Base-by-base conservation (phyloP, 2,888 invertebrate species). In the Aelia acuminata region DNA sequence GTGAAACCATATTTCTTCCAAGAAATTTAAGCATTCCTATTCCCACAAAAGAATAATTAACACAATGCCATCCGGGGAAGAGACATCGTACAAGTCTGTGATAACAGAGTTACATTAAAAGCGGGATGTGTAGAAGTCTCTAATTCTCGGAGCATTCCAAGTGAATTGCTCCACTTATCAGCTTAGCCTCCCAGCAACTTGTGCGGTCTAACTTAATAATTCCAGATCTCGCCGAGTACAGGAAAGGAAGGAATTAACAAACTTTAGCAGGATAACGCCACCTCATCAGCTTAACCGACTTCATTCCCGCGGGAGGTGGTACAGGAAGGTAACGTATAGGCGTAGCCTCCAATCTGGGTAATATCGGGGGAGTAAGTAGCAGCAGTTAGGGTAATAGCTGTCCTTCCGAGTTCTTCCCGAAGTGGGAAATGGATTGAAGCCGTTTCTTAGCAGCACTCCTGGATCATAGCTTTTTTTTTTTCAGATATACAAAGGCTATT, bases 191-290 rank as follows among this genome's bases (percentile, higher is more conserved):
- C 57, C 26, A 57, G 57, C 26, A 57, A 57, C 57, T 57, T 57
- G 57, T 57, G 57, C 57, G 57, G 57, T 57, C 57, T 57, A 57
- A 57, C 57, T 57, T 57, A 57, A 57, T 57, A 57, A 57, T 57
- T 57, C 57, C 26, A 57, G 13, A 57, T 57, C 57, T 26, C 57
- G 2, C 11, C 26, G 57, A 26, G 57, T 57, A 26, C 57, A 57
- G 57, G 57, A 57, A 57, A 57, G 57, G 57, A 57, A 26, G 26
- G 57, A 26, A 57, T 57, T 57, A 57, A 57, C 57, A 26, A 57
- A 57, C 57, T 57, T 57, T 26, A 57, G 57, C 26, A 13, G 57
- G 57, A 57, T 57, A 57, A 57, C 57, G 26, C 57, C 26, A 15
- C 57, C 26, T 26, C 57, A 57, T 57, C 57, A 57, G 26, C 57